These are phyloP conservation scores for Bettongia penicillata DNA, from an alignment of 2,113 vertebrate genomes.

Conservation along the genomic window DNA sequence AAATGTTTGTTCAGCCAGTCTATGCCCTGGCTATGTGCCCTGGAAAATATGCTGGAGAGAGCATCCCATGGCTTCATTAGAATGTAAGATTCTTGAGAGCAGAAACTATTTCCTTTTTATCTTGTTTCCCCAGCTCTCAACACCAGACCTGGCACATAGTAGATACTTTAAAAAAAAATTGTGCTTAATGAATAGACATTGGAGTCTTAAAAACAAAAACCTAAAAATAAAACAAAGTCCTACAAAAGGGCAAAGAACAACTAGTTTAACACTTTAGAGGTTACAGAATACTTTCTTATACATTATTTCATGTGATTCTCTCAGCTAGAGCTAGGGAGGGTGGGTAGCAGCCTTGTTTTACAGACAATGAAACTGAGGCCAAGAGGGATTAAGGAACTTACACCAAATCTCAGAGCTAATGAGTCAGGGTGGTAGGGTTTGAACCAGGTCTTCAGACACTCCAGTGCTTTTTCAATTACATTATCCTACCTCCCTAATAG, in stretches of 20 bases:
- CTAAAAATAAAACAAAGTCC: background rate
- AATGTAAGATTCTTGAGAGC: conserved; percentile 17
- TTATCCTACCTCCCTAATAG: background rate
- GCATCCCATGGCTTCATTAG: conserved; percentile 8
- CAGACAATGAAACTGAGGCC: background rate
- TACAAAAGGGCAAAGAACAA: background rate
- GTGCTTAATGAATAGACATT: background rate
- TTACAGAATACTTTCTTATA: background rate
- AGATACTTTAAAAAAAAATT: background rate
- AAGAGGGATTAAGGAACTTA: background rate
- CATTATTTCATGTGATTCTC: background rate
- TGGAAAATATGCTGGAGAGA: background rate
- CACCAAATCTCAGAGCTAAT: background rate
- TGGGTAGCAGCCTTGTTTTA: background rate
- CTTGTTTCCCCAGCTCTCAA: background rate
- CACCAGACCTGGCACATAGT: background rate
- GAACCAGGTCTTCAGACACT: background rate
- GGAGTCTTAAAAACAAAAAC: background rate
- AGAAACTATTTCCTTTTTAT: conserved; percentile 10
- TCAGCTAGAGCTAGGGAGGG: background rate
- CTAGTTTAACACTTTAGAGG: background rate
- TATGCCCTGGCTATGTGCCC: background rate
- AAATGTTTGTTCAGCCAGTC: background rate
- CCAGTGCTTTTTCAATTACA: background rate
- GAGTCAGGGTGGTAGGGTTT: background rate